A percentile compares a stretch with the other conserved stretches of the same genome.
phyloP scores from a whole-genome alignment of 2,888 invertebrate genomes.

The Hydraecia micacea region DNA sequence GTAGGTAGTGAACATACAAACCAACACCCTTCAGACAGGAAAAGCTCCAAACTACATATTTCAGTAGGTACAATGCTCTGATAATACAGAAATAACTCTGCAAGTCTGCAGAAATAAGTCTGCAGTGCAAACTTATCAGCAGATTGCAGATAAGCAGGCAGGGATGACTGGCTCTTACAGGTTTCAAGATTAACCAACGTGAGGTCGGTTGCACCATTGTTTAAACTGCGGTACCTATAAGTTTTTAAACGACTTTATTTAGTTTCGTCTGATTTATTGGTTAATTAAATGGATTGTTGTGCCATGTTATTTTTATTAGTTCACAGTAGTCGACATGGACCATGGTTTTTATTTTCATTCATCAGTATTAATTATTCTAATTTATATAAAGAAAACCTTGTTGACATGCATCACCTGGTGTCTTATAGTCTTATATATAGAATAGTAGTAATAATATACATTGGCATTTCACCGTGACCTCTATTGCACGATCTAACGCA shows the following conservation, averaged over 20 bases:
- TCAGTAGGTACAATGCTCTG: slow-evolving; percentile 8
- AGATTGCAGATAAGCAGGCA: slow-evolving; percentile 58
- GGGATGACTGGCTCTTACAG: slow-evolving; percentile 50
- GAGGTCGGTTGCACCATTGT: slow-evolving; percentile 18
- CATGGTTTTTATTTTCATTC: background rate
- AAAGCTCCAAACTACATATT: background rate
- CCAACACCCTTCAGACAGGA: background rate
- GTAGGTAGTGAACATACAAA: background rate
- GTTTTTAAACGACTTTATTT: background rate
- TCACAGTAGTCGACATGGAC: background rate
- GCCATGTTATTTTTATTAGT: background rate
- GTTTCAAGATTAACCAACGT: slow-evolving; percentile 53
- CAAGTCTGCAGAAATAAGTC: slow-evolving; percentile 34
- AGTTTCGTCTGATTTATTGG: background rate
- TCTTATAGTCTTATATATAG: background rate
- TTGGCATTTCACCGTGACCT: background rate
- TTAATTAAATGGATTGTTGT: background rate
- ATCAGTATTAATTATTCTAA: background rate
- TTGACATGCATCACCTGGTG: background rate
- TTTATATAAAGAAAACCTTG: background rate
- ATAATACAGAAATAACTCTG: slow-evolving; percentile 50
- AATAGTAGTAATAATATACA: slow-evolving; percentile 8
- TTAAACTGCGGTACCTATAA: slow-evolving; percentile 14
- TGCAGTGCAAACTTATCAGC: slow-evolving; percentile 49
- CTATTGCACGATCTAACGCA: background rate